Evolutionary conservation across 2,888 invertebrate species (phyloP).

Genomic region (Tortrix viridana): DNA sequence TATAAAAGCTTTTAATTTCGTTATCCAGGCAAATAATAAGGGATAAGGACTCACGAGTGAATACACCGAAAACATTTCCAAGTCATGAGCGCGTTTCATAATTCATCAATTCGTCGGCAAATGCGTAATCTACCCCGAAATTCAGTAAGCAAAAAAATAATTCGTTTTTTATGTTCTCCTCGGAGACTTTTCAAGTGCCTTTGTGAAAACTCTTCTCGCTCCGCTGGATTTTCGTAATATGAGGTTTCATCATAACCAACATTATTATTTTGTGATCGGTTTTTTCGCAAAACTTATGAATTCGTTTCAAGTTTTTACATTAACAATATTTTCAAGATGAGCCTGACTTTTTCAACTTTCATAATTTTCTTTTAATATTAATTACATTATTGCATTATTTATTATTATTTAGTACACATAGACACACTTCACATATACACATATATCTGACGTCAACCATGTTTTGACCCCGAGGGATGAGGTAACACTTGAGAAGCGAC

Average conservation of each 20-base stretch:
- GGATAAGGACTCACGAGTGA: too few species aligned
- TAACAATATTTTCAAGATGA: neutral
- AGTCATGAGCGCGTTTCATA: constrained; percentile 21
- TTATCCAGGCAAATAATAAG: too few species aligned
- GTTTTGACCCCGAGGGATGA: constrained; percentile 24
- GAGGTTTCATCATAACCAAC: constrained; percentile 33
- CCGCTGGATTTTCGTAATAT: constrained; percentile 54
- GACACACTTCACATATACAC: too few species aligned
- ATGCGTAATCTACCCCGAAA: constrained; percentile 26
- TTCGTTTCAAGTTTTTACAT: constrained; percentile 6
- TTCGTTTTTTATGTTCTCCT: constrained; percentile 50
- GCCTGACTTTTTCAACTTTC: neutral
- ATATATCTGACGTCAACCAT: neutral
- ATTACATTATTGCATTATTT: too few species aligned
- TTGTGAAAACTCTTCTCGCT: constrained; percentile 51
- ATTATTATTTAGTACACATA: too few species aligned
- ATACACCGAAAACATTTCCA: constrained; percentile 6
- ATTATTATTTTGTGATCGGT: constrained; percentile 17
- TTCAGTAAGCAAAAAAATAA: constrained; percentile 43
- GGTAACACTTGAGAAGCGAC: constrained; percentile 17
- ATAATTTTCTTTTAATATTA: too few species aligned
- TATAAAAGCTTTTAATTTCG: too few species aligned
- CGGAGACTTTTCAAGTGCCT: constrained; percentile 48
- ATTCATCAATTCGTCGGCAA: constrained; percentile 30
- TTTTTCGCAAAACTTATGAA: constrained; percentile 13